Conservation (phyloP, 2,113 vertebrate species). For the Microtus montanus region DNA sequence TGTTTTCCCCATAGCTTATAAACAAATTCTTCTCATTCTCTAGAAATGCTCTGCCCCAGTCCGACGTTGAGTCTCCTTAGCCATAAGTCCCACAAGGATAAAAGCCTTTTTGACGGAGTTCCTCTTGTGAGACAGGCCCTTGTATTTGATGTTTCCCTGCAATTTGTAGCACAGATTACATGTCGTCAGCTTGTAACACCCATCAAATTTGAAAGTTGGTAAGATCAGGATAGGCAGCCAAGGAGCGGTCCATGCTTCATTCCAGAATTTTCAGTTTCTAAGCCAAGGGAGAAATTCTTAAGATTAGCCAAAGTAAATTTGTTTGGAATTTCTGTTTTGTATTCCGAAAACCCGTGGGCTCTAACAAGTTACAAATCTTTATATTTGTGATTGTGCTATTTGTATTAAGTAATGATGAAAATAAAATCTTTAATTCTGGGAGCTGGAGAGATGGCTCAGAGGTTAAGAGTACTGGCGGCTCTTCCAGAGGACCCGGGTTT, state of each 20-base stretch:
- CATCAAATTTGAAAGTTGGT: background rate
- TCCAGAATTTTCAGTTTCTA: background rate
- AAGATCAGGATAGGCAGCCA: background rate
- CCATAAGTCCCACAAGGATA: background rate
- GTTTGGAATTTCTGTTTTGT: background rate
- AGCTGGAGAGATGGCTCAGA: background rate
- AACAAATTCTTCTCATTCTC: background rate
- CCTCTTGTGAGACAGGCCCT: background rate
- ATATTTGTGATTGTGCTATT: background rate
- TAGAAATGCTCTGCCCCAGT: background rate
- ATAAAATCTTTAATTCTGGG: background rate
- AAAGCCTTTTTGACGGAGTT: conserved; percentile 10
- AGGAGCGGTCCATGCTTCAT: background rate
- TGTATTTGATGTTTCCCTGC: background rate
- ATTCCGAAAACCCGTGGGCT: background rate
- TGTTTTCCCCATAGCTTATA: background rate
- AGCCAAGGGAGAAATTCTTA: conserved; percentile 20
- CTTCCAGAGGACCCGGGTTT: background rate
- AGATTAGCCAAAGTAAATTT: background rate
- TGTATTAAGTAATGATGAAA: conserved; percentile 9
- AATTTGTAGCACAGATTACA: background rate
- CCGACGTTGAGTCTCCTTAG: background rate
- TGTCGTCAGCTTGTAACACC: background rate
- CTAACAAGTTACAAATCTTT: background rate
- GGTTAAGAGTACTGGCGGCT: no score